Evolutionary conservation across 1,140 invertebrate genomes (phyloP).

Genomic region (Drosophila ironensis): DNA sequence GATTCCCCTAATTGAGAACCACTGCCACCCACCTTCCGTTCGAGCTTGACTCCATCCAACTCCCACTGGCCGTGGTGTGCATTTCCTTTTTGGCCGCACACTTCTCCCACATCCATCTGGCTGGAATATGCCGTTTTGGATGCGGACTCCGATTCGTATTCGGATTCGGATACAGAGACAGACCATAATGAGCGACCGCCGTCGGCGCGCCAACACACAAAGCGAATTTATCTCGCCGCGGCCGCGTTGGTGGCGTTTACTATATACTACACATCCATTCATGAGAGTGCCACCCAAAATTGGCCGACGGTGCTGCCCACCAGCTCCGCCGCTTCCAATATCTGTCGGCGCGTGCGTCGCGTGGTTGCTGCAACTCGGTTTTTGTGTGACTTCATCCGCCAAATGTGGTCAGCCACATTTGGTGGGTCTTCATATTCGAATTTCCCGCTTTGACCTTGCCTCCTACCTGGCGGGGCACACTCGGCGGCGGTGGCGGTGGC

Average conservation of each 20-base stretch:
- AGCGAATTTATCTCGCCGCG: conserved; percentile 34
- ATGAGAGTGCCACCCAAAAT: conserved; percentile 75
- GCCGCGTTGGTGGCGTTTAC: conserved; percentile 44
- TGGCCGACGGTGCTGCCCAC: conserved; percentile 59
- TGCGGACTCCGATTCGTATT: not conserved
- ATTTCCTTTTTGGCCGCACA: conserved; percentile 72
- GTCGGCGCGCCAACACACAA: conserved; percentile 72
- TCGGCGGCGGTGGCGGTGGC: not conserved
- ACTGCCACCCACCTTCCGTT: conserved; percentile 39
- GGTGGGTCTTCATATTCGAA: conserved; percentile 53
- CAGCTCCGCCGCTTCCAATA: conserved; percentile 22
- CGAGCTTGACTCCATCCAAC: conserved; percentile 41
- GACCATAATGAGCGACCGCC: conserved; percentile 46
- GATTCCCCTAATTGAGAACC: conserved; percentile 36
- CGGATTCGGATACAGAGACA: conserved; percentile 9
- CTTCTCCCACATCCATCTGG: conserved; percentile 68
- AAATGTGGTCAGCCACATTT: conserved; percentile 41
- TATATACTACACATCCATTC: conserved; percentile 50
- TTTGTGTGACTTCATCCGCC: conserved; percentile 39
- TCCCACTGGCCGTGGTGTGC: conserved; percentile 69
- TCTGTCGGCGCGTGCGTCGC: conserved; percentile 70
- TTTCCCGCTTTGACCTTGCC: conserved; percentile 71
- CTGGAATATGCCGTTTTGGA: not conserved
- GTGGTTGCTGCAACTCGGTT: conserved; percentile 67
- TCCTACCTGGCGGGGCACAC: conserved; percentile 19